Percentiles rank a stretch among this genome's conserved stretches.
phyloP scores from a whole-genome alignment of 2,797 vertebrate species.

The Parotocinclus haroldoi region DNA sequence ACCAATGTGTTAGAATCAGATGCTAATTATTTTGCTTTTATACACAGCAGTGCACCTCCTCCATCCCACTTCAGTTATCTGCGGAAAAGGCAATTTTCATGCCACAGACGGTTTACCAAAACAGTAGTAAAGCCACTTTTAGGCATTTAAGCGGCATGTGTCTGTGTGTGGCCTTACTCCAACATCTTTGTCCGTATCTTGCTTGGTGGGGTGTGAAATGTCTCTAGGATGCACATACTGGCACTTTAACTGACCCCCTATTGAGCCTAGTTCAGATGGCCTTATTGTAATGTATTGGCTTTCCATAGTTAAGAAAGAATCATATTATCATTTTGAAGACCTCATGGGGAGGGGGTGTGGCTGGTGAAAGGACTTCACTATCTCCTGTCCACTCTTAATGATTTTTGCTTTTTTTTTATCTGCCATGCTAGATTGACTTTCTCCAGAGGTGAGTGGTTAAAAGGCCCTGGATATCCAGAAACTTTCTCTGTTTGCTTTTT shows the following conservation, averaged over 20 bases:
- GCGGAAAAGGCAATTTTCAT: background rate
- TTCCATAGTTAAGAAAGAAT: slow-evolving; percentile 58
- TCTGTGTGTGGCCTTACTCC: slow-evolving; percentile 36
- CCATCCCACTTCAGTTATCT: background rate
- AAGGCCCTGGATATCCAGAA: background rate
- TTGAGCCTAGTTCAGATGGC: slow-evolving; percentile 22
- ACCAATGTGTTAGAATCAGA: too few species aligned
- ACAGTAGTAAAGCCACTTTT: slow-evolving; percentile 28
- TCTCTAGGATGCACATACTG: slow-evolving; percentile 24
- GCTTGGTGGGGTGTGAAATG: slow-evolving; percentile 32
- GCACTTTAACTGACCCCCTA: slow-evolving; percentile 41
- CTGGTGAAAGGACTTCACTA: slow-evolving; percentile 9
- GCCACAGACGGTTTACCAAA: background rate
- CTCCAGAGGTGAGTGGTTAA: too few species aligned
- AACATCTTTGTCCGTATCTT: slow-evolving; percentile 39
- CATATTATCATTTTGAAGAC: slow-evolving; percentile 71
- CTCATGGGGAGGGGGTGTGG: slow-evolving; percentile 44
- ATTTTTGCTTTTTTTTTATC: slow-evolving; percentile 3
- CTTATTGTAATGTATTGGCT: slow-evolving; percentile 64
- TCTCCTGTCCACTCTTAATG: slow-evolving; percentile 14
- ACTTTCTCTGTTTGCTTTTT: background rate
- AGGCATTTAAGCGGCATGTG: slow-evolving; percentile 9
- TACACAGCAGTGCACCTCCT: background rate
- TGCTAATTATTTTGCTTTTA: too few species aligned
- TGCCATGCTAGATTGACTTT: background rate